A percentile compares a stretch with the other conserved stretches of the same genome.
Evolutionary conservation across 1,140 invertebrate species (phyloP).

Genomic region (Drosophila prosaltans): DNA sequence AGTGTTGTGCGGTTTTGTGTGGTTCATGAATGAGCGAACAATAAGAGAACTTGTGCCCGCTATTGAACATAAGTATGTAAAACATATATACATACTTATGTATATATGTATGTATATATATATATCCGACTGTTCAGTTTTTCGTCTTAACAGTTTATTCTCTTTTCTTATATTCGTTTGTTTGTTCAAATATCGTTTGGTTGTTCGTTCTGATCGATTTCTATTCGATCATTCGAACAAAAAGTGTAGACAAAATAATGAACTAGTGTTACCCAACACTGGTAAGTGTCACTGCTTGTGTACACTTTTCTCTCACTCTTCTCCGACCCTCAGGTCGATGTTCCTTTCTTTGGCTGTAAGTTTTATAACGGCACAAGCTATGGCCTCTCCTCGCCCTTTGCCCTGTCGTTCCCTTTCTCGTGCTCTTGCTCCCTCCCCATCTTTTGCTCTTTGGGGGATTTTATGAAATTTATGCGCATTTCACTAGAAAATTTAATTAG

Average conservation of each 20-base stretch:
- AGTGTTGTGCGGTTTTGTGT: not conserved
- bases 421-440: not conserved
- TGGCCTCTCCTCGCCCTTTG: not conserved
- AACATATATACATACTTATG: not conserved
- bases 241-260: not conserved
- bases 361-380: not conserved
- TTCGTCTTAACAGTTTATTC: not conserved
- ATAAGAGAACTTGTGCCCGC: not conserved
- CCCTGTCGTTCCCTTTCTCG: not conserved
- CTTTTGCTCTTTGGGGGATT: conserved; percentile 50
- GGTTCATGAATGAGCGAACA: conserved; percentile 8
- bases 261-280: conserved; percentile 3
- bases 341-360: not conserved
- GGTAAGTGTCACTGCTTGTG: not conserved
- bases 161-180: not conserved
- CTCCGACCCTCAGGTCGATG: not conserved
- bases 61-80: not conserved
- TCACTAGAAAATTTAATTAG: conserved; percentile 83
- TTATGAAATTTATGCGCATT: conserved; percentile 82
- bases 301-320: not conserved
- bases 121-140: not conserved
- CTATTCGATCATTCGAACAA: no score
- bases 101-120: not conserved
- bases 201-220: not conserved
- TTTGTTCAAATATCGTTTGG: not conserved